Conservation (phyloP, 2,797 vertebrate genomes). For the Chiloscyllium punctatum region DNA sequence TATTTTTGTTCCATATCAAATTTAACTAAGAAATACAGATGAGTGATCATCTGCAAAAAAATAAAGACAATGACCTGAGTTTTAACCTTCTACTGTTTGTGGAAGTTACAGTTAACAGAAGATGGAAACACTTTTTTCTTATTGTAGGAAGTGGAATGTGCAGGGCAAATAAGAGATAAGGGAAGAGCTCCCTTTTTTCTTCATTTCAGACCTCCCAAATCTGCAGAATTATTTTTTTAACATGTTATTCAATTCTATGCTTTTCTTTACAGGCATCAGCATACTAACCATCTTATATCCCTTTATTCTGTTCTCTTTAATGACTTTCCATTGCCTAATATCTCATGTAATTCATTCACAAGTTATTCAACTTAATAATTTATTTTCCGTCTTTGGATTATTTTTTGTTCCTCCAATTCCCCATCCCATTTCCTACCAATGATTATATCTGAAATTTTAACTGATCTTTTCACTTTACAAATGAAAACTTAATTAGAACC, state of each 20-base stretch:
- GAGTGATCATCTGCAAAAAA: not conserved
- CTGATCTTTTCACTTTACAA: not conserved
- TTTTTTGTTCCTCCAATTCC: too few species aligned
- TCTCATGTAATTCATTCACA: too few species aligned
- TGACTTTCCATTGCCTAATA: too few species aligned
- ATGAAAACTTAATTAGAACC: not conserved
- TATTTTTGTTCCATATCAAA: too few species aligned
- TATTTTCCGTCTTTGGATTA: too few species aligned
- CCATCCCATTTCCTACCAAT: too few species aligned
- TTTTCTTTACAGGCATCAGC: not conserved
- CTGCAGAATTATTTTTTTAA: not conserved
- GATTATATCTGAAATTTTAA: not conserved
- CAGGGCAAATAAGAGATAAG: not conserved
- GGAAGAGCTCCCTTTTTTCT: not conserved
- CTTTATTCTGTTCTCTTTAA: not conserved
- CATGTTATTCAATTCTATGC: too few species aligned
- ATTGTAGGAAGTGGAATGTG: not conserved
- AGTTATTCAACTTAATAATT: too few species aligned
- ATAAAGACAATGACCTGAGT: not conserved
- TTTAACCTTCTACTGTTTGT: not conserved
- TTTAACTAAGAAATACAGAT: not conserved
- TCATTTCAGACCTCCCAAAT: not conserved
- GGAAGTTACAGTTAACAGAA: not conserved
- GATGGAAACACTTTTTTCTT: not conserved
- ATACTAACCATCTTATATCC: not conserved